Base-by-base conservation (phyloP, 2,113 vertebrate genomes). In the Salvelinus namaycush region DNA sequence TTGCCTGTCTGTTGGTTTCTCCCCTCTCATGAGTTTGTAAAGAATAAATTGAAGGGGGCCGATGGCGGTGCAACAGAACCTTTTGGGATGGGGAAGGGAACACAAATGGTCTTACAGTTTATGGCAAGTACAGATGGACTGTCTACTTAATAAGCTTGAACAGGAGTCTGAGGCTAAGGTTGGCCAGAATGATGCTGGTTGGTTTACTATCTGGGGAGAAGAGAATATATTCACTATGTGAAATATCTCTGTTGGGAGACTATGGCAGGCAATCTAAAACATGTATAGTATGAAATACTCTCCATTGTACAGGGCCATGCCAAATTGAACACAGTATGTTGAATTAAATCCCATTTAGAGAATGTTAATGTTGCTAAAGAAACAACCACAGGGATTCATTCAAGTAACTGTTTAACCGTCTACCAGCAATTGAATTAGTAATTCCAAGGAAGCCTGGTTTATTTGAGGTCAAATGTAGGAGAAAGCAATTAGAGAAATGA, bases 1-100 rank as follows among this genome's bases (percentile, higher is more conserved):
- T 84, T 86, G 80, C 79, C 88, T 86, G 88, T 87, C 90, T 87
- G 85, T 87, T n/a, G 13, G 16, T 83, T 70, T 14, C 86, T 78
- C 76, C 81, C 81, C 86, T 83, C 84, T 54, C 73, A 79, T 59
- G 79, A 74, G 49, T 84, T 89, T 91, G 95, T 95, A 94, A 95
- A 95, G 96, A 96, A 96, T 93, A 93, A 92, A 94, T 94, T 94
- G 95, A 93, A 91, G 88, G 85, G 87, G 84, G 81, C 84, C 75
- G 83, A 89, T 86, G 86, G 86, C 76, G 83, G 87, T 86, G 85
- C 87, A 76, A 22, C 76, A 70, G 86, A 87, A 89, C 87, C 85
- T 87, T 85, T 82, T 49, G 48, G 27, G 59, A 14, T 29, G 26
- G 87, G 84, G 88, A 89, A 81, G 83, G 67, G 68, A 65, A 65